These are phyloP conservation scores for Subacronicta megacephala DNA, from an alignment of 2,888 invertebrate genomes.

Conservation along the genomic window DNA sequence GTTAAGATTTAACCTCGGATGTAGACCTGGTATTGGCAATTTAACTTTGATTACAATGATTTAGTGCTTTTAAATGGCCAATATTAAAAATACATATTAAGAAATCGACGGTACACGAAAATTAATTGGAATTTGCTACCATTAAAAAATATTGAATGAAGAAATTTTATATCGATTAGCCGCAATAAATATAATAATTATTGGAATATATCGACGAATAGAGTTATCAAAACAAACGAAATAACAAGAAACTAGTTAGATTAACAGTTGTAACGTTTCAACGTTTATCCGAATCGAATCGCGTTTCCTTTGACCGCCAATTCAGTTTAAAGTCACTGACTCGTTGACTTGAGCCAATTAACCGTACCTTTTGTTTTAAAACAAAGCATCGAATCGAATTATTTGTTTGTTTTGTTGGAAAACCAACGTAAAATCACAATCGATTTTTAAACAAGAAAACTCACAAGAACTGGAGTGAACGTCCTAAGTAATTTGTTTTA, in stretches of 20 bases:
- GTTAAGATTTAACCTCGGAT: conserved; percentile 77
- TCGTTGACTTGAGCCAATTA: conserved; percentile 64
- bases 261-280: conserved; percentile 53
- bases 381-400: conserved; percentile 61
- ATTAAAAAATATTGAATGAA: conserved; percentile 46
- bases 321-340: conserved; percentile 65
- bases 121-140: conserved; percentile 29
- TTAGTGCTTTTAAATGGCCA: conserved; percentile 41
- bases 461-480: conserved; percentile 71
- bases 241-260: conserved; percentile 57
- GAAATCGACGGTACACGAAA: conserved; percentile 18
- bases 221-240: conserved; percentile 48
- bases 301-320: conserved; percentile 67
- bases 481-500: conserved; percentile 79
- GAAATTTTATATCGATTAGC: conserved; percentile 42
- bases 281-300: conserved; percentile 61
- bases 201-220: conserved; percentile 41
- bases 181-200: conserved; percentile 39
- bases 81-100: conserved; percentile 34
- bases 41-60: conserved; percentile 48
- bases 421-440: conserved; percentile 56
- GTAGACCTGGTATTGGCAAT: conserved; percentile 34
- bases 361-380: conserved; percentile 64
- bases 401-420: conserved; percentile 60
- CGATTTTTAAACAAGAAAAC: conserved; percentile 47